phyloP scores from a whole-genome alignment of 2,888 invertebrate species.

The Polydrusus pterygomalis region DNA sequence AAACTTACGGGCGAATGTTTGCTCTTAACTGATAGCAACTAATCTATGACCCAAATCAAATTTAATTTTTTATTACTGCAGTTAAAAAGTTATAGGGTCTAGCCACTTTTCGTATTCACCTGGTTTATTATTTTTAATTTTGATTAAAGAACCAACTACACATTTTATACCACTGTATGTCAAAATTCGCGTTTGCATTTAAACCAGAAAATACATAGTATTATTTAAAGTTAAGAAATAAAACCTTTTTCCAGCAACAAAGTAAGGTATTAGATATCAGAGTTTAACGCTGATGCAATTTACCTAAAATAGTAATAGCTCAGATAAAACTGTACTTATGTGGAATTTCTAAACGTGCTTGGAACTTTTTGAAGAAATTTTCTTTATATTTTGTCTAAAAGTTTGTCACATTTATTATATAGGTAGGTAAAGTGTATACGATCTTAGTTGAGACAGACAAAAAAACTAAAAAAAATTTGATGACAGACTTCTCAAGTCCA shows the following conservation, averaged over 20 bases:
- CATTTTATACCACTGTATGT: too few relatives aligned
- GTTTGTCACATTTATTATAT: not conserved
- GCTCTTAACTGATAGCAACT: too few relatives aligned
- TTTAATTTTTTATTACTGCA: too few relatives aligned
- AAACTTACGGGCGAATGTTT: too few relatives aligned
- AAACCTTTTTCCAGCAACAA: not conserved
- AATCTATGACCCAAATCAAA: too few relatives aligned
- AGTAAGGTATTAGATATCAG: not conserved
- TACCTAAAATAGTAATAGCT: not conserved
- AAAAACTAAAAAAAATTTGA: too few relatives aligned
- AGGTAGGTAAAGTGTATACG: not conserved
- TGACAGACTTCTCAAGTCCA: too few relatives aligned
- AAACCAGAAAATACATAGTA: not conserved
- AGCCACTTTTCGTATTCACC: too few relatives aligned
- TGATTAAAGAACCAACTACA: too few relatives aligned
- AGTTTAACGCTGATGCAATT: not conserved
- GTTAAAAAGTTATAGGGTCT: too few relatives aligned
- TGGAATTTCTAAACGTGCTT: slow-evolving; percentile 1
- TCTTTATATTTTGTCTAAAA: not conserved
- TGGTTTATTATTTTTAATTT: too few relatives aligned
- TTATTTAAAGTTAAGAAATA: not conserved
- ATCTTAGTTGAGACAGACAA: too few relatives aligned
- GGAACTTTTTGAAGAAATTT: not conserved
- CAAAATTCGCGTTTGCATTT: not conserved
- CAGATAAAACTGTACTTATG: not conserved